Evolutionary conservation across 1,140 invertebrate species (phyloP).

Genomic region (Melitaea cinxia): DNA sequence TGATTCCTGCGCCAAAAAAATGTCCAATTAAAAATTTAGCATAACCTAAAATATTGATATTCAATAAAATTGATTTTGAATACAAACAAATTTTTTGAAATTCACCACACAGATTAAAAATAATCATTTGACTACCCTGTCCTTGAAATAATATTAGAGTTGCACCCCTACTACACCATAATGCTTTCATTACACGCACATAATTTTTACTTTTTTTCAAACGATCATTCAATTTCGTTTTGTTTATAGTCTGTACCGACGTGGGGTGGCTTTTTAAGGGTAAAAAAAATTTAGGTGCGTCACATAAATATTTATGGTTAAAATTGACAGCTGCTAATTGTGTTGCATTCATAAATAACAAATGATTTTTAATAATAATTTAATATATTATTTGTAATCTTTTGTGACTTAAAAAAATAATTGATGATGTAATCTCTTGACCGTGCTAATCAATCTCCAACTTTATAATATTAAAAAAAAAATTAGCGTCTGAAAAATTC

Average conservation of each 20-base stretch:
- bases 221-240: background rate
- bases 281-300: background rate
- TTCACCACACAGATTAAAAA: no score
- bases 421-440: no score
- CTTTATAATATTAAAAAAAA: no score
- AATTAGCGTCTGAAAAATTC: no score
- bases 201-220: conserved; percentile 6
- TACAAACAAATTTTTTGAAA: no score
- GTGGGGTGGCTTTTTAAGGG: background rate
- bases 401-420: no score
- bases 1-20: no score
- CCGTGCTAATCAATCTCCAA: no score
- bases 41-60: no score
- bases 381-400: no score
- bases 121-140: background rate
- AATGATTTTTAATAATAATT: background rate
- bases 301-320: background rate
- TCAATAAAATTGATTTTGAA: no score
- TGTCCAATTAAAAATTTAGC: no score
- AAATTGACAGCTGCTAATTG: conserved; percentile 1
- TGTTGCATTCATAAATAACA: background rate
- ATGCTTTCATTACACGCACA: conserved; percentile 9
- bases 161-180: background rate
- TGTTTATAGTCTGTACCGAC: background rate
- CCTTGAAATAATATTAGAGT: background rate